Conservation (phyloP, 2,797 vertebrate genomes). For the Melanogrammus aeglefinus region DNA sequence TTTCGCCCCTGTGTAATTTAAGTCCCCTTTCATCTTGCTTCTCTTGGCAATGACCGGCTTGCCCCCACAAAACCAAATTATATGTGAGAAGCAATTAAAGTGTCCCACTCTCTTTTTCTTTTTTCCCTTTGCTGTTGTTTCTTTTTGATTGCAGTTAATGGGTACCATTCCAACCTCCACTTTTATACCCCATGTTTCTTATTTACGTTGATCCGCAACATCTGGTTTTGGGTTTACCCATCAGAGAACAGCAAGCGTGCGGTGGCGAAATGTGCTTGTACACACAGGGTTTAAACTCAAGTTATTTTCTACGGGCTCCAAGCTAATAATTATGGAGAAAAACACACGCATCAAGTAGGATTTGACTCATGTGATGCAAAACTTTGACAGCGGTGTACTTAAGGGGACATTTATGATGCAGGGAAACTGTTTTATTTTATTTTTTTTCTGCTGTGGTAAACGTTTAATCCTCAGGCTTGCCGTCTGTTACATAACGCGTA, state of each 20-base stretch:
- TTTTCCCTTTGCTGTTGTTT: constrained; percentile 65
- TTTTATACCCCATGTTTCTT: constrained; percentile 72
- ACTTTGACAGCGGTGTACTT: constrained; percentile 32
- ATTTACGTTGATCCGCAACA: constrained; percentile 72
- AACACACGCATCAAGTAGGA: constrained; percentile 45
- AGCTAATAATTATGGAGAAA: constrained; percentile 58
- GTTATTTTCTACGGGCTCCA: constrained; percentile 51
- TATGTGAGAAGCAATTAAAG: constrained; percentile 75
- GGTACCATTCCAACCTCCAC: constrained; percentile 63
- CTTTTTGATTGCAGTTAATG: constrained; percentile 79
- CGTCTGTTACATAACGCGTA: neutral
- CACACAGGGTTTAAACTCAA: constrained; percentile 53
- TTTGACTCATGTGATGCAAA: constrained; percentile 40
- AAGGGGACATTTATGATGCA: constrained; percentile 28
- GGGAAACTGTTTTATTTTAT: constrained; percentile 1
- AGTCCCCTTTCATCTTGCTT: constrained; percentile 71
- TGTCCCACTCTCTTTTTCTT: constrained; percentile 68
- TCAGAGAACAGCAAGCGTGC: constrained; percentile 54
- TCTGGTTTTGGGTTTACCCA: constrained; percentile 72
- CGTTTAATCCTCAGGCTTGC: neutral
- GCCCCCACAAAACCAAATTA: constrained; percentile 72
- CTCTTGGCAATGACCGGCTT: constrained; percentile 64
- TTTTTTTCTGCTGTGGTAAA: constrained; percentile 9
- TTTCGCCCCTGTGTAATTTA: constrained; percentile 70
- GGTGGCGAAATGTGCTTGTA: constrained; percentile 47